Base-by-base conservation (phyloP, 1,140 invertebrate species). In the Antheraea mylitta region DNA sequence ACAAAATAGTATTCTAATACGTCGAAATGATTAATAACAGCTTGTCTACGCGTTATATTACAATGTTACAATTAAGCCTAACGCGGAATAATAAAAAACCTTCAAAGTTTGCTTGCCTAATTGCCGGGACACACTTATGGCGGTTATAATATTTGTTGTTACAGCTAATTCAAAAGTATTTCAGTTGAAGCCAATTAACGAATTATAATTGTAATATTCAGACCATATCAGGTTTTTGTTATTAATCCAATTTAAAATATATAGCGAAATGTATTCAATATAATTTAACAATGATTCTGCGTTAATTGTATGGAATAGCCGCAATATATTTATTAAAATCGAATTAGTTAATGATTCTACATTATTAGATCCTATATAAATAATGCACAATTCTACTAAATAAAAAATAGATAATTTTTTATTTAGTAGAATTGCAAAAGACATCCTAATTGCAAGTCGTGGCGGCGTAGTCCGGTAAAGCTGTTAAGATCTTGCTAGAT, bases 1-100 rank as follows among this genome's bases (percentile, higher is more conserved):
- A 13, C 66, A 75, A 80, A 86, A 81, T 77, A 69, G 73, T 78
- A 74, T 74, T 76, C 71, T 80, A 76, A 82, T 77, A 71, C 70
- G 72, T 71, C 69, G 67, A 75, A 53, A 53, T 83, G 75, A 83
- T 83, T 78, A 78, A 80, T 80, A 75, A 74, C 72, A 64, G 65
- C 66, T 72, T 77, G 74, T 74, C 68, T 59, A 61, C 16, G 66
- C 58, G 66, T 71, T 67, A 60, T 18, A 60, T 60, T 60, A 60
- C 59, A 60, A 53, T 53, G 45, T 53, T 53, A 53, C 45, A 53
- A 53, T 53, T 53, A 53, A 61, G 59, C 59, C 59, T 61, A 61
- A 36, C 59, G 59, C 18, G 59, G 59, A 22, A 61, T 10, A 59
- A 18, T 59, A 22, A 53, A 16, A 53, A 53, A 53, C 45, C 45